phyloP scores from a whole-genome alignment of 2,888 invertebrate species.

The Seira sanloemensis region DNA sequence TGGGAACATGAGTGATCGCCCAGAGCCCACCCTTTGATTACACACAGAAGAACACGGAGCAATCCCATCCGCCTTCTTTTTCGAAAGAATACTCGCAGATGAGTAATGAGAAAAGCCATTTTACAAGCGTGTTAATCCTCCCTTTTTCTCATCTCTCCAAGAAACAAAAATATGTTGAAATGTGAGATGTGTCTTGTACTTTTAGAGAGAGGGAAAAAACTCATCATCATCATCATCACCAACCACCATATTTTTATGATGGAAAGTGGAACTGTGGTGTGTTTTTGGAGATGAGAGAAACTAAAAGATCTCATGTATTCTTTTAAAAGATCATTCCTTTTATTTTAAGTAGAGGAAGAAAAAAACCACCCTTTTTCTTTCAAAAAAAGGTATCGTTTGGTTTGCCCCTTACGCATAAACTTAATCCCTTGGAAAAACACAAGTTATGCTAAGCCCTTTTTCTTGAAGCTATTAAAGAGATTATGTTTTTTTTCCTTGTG shows the following conservation, averaged over 20 bases:
- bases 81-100: constrained; percentile 61
- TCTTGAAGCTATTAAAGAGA: not conserved
- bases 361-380: not conserved
- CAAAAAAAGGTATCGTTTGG: not conserved
- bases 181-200: constrained; percentile 25
- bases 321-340: too few species aligned
- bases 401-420: not conserved
- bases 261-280: not conserved
- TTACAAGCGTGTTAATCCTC: constrained; percentile 66
- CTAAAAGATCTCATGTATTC: too few species aligned
- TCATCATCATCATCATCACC: constrained; percentile 18
- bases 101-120: constrained; percentile 69
- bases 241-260: constrained; percentile 29
- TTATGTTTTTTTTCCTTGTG: not conserved
- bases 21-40: constrained; percentile 51
- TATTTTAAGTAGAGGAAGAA: not conserved
- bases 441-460: not conserved
- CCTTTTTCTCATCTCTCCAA: constrained; percentile 42
- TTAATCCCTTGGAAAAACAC: not conserved
- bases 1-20: constrained; percentile 32
- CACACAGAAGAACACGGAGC: constrained; percentile 40
- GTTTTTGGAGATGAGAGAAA: not conserved
- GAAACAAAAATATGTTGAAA: constrained; percentile 36
- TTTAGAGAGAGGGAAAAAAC: not conserved
- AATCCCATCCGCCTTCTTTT: constrained; percentile 45